These are phyloP conservation scores for Scleropages formosus DNA, from an alignment of 2,797 vertebrate species.

Conservation along the genomic window DNA sequence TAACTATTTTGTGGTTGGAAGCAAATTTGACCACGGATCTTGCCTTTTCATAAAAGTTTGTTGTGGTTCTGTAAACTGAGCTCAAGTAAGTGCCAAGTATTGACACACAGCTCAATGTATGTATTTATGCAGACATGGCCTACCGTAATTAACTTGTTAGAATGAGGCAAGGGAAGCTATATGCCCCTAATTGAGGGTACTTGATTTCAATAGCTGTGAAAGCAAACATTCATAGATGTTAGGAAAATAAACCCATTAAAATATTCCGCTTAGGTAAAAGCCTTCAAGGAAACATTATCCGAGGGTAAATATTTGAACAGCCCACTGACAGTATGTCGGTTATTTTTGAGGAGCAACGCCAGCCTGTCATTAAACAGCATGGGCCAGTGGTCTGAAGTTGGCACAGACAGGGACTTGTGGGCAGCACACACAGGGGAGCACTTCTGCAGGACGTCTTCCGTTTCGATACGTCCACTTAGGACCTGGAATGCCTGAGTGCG, in stretches of 20 bases:
- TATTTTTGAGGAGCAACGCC: slow-evolving; percentile 52
- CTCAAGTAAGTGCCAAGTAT: too few species aligned
- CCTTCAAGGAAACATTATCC: slow-evolving; percentile 57
- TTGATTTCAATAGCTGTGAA: slow-evolving; percentile 57
- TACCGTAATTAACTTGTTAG: slow-evolving; percentile 58
- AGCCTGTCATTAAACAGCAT: slow-evolving; percentile 47
- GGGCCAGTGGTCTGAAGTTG: slow-evolving; percentile 39
- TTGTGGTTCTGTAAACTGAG: too few species aligned
- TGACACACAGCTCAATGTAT: too few species aligned
- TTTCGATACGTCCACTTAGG: background rate
- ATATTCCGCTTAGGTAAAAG: slow-evolving; percentile 48
- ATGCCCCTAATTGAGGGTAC: slow-evolving; percentile 45
- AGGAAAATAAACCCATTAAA: slow-evolving; percentile 63
- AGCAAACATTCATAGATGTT: slow-evolving; percentile 60
- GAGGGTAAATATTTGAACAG: slow-evolving; percentile 72
- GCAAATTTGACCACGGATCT: too few species aligned
- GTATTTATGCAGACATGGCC: slow-evolving; percentile 40
- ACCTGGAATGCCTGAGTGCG: background rate
- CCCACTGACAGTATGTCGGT: slow-evolving; percentile 53
- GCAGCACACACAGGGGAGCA: slow-evolving; percentile 22
- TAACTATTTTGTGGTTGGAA: too few species aligned
- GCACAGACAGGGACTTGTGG: slow-evolving; percentile 7
- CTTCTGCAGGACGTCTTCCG: background rate
- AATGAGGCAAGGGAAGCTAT: slow-evolving; percentile 49
- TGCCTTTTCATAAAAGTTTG: too few species aligned